Evolutionary conservation across 2,797 vertebrate genomes (phyloP).

Genomic region (Merluccius polli): DNA sequence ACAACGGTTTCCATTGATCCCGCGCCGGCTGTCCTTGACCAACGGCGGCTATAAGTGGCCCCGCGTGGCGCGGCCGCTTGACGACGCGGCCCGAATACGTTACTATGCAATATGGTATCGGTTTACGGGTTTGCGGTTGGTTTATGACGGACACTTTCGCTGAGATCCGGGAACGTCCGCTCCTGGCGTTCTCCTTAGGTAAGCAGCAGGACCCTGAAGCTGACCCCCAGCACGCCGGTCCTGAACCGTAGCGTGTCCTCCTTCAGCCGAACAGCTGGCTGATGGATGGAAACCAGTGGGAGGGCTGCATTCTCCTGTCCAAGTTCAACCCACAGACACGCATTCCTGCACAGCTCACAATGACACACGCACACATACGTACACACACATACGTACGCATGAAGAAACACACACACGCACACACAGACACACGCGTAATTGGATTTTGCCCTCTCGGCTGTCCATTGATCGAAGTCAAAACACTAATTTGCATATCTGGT

Average conservation of each 20-base stretch:
- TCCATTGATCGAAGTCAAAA: neutral
- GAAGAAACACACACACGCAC: neutral
- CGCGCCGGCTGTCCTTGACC: neutral
- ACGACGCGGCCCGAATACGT: neutral
- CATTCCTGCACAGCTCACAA: neutral
- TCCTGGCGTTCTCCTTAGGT: slow-evolving; percentile 9
- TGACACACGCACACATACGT: neutral
- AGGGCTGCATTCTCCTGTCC: neutral
- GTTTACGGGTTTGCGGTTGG: too few relatives aligned
- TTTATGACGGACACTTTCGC: slow-evolving; percentile 34
- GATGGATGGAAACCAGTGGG: slow-evolving; percentile 10
- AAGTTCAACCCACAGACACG: neutral
- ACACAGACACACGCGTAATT: neutral
- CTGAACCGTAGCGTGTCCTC: slow-evolving; percentile 12
- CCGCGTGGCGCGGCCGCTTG: neutral
- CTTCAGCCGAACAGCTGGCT: slow-evolving; percentile 11
- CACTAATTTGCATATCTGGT: neutral
- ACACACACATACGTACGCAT: neutral
- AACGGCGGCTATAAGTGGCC: neutral
- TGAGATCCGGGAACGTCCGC: slow-evolving; percentile 42
- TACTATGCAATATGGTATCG: slow-evolving; percentile 33
- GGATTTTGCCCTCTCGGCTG: neutral
- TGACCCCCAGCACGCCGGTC: slow-evolving; percentile 13
- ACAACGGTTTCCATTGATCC: slow-evolving; percentile 51
- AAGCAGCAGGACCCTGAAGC: neutral